Percentiles rank a stretch among this genome's conserved stretches.
Conservation (phyloP, 2,888 invertebrate genomes). For the Andrena fulva region DNA sequence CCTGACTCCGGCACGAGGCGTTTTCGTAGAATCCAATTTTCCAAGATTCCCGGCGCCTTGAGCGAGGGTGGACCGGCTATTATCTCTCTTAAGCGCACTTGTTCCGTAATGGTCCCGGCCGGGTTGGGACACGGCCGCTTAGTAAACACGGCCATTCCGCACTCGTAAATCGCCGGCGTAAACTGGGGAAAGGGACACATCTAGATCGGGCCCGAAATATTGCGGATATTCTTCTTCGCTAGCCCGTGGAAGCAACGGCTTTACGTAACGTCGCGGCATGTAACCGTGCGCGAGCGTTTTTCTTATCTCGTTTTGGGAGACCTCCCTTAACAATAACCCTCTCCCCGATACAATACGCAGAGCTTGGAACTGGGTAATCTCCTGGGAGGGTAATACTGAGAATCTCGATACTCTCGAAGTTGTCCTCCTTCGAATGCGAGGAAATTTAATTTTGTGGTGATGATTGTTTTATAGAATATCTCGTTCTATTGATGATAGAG, state of each 20-base stretch:
- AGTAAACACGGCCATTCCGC: slow-evolving; percentile 68
- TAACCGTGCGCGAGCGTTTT: slow-evolving; percentile 9
- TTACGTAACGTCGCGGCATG: slow-evolving; percentile 1
- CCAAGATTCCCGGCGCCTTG: slow-evolving; percentile 68
- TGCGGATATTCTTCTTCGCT: slow-evolving; percentile 54
- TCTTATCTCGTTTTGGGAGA: slow-evolving; percentile 6
- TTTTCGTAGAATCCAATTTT: slow-evolving; percentile 75
- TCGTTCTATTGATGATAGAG: background rate
- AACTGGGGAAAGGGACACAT: slow-evolving; percentile 41
- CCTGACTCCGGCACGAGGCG: slow-evolving; percentile 7
- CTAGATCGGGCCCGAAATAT: slow-evolving; percentile 49
- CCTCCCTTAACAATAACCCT: background rate
- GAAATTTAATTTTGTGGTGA: no score
- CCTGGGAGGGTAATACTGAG: no score
- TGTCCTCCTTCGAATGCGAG: no score
- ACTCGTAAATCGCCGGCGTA: slow-evolving; percentile 62
- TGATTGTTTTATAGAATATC: no score
- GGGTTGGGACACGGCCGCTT: slow-evolving; percentile 63
- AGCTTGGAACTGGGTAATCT: no score
- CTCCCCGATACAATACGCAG: no score
- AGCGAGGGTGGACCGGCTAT: slow-evolving; percentile 51
- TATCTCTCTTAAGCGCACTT: slow-evolving; percentile 70
- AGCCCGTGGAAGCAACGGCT: background rate
- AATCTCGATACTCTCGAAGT: no score
- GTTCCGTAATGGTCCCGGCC: slow-evolving; percentile 62